Base-by-base conservation (phyloP, 2,113 vertebrate species). In the Halcyon malimbica region DNA sequence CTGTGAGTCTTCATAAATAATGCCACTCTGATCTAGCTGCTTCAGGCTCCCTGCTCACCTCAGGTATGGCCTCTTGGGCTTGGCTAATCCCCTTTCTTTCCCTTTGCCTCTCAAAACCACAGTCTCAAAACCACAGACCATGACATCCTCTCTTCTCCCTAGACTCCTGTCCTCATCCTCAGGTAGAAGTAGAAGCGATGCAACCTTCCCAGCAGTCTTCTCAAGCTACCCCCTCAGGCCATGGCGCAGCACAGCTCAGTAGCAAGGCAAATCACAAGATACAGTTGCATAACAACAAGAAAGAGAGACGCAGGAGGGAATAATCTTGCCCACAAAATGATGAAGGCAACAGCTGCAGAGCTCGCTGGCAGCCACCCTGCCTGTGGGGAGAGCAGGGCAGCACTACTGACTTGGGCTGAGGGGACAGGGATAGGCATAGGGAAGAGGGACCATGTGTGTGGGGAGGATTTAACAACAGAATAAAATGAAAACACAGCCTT, bases 1-100 rank as follows among this genome's bases (percentile, higher is more conserved):
- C 74, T 80, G 25, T 11, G 9, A 63, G 46, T 60, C 48, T 59
- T 94, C 73, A 92, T 91, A 80, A 93, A 89, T 83, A 97, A 95
- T 62, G 46, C 51, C 20, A 16, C 60, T 73, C 71, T 93, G 78
- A 90, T 84, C 75, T 73, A 67, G 51, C 63, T 85, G 65, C 69
- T 69, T 70, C 48, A 53, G 71, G 62, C 76, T 95, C 26, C 46
- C 50, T 41, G 51, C 77, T 95, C 28, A 86, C 63, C 70, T 86
- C 3, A 3, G 51, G 65, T 51, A 68, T 4, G 5, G 24, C 29
- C 69, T 81, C 53, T 33, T 42, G 60, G 35, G 33, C 10, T 84
- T 69, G 13, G 8, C 41, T 92, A 64, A 62, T 68, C 21, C 31
- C 21, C 7, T 62, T 73, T 74, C 46, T 74, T 63, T 19, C 29